Evolutionary conservation across 2,888 invertebrate genomes (phyloP).

Genomic region (Arge pagana): DNA sequence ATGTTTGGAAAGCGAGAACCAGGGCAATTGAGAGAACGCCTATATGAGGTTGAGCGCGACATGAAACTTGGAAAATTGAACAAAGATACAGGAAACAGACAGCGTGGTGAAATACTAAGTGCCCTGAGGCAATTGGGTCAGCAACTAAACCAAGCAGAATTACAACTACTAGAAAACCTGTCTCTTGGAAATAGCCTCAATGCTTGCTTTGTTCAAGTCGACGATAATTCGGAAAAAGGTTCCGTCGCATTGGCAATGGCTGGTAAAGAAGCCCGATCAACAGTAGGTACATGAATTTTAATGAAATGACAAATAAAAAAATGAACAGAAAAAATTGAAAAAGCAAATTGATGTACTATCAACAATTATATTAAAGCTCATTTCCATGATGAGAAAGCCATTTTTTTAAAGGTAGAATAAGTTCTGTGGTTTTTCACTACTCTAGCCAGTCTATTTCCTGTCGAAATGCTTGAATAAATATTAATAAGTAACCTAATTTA

Average conservation of each 20-base stretch:
- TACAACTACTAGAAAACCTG: slow-evolving; percentile 60
- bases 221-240: slow-evolving; percentile 48
- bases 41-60: slow-evolving; percentile 66
- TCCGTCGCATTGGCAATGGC: slow-evolving; percentile 44
- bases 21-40: slow-evolving; percentile 65
- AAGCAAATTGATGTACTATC: not conserved
- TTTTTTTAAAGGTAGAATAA: no score
- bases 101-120: slow-evolving; percentile 60
- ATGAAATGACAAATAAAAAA: no score
- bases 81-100: slow-evolving; percentile 59
- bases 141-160: slow-evolving; percentile 58
- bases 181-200: slow-evolving; percentile 53
- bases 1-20: slow-evolving; percentile 75
- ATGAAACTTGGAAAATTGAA: slow-evolving; percentile 66
- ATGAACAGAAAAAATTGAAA: not conserved
- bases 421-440: not conserved
- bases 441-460: not conserved
- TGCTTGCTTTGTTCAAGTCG: slow-evolving; percentile 58
- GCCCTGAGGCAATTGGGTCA: slow-evolving; percentile 62
- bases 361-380: not conserved
- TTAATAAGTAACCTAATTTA: no score
- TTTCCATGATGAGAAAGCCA: no score
- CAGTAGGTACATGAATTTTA: slow-evolving; percentile 31
- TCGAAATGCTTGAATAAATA: no score
- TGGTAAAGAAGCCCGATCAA: slow-evolving; percentile 44